Base-by-base conservation (phyloP, 2,888 invertebrate species). In the Drosophila neoperkinsi region DNA sequence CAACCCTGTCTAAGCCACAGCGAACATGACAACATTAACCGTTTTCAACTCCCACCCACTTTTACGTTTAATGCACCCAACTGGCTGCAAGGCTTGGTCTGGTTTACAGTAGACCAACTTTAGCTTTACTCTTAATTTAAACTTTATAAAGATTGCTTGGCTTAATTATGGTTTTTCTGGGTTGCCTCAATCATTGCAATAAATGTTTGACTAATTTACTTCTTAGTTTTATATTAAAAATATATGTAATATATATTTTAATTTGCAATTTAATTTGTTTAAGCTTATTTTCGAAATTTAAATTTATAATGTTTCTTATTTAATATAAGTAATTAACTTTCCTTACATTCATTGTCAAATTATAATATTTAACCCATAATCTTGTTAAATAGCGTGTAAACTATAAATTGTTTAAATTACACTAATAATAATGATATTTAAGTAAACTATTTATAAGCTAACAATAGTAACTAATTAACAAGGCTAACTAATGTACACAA, bases 11-110 rank as follows among this genome's bases (percentile, higher is more conserved):
- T 3, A 18, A 16, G 7, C 7, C 18, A 36, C 3, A 6, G 16
- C 36, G 16, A 16, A 5, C 2, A 36, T 36, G n/a, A 3, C 41
- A n/a, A 41, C 4, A n/a, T 5, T 10, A n/a, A 0, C 10, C 2
- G 25, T 10, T 41, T 9, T 9, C 5, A n/a, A 41, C 10, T n/a
- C 5, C n/a, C 10, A 18, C n/a, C 41, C 41, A 41, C 10, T 41
- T 41, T 41, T 7, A 3, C 36, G 18, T 7, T 18, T 18, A 36
- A 7, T 36, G 18, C 36, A 36, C 6, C 36, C 41, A n/a, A n/a
- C 41, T n/a, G n/a, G 4, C 4, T n/a, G 10, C 41, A 10, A 11
- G n/a, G 10, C n/a, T 1, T 1, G 10, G 4, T 0, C n/a, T 10
- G 0, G 41, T 41, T 41, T 41, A 7, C 21, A 13, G 13, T 7